A percentile compares a stretch with the other conserved stretches of the same genome.
Evolutionary conservation across 2,888 invertebrate species (phyloP).

Genomic region (Rotaria macrura): DNA sequence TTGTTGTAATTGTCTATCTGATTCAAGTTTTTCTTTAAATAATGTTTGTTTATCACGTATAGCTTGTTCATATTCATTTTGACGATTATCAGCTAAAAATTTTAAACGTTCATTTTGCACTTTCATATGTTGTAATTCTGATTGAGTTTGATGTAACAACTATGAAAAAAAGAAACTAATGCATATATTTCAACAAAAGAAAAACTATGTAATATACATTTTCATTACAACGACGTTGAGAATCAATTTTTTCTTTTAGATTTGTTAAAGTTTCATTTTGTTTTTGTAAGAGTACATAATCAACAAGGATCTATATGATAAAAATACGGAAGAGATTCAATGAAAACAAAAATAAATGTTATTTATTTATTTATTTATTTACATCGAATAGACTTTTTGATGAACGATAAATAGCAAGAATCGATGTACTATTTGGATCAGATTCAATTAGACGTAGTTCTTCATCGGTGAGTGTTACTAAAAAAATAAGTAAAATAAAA

Average conservation of each 20-base stretch:
- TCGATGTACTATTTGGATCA: background rate
- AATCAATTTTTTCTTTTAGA: background rate
- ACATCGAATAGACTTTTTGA: slow-evolving; percentile 12
- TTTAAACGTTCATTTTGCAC: slow-evolving; percentile 2
- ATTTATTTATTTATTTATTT: background rate
- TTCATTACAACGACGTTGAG: background rate
- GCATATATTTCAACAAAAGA: too few species aligned
- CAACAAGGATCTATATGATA: background rate
- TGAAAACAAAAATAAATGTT: background rate
- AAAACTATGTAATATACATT: background rate
- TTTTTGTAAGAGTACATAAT: slow-evolving; percentile 8
- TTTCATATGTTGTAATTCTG: background rate
- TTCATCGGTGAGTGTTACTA: background rate
- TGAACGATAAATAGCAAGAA: background rate
- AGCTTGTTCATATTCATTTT: background rate
- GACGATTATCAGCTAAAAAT: background rate
- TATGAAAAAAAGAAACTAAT: background rate
- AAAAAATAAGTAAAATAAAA: background rate
- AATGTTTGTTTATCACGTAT: background rate
- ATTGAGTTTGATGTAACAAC: background rate
- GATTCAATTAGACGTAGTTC: background rate
- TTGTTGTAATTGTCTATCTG: slow-evolving; percentile 9
- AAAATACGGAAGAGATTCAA: background rate
- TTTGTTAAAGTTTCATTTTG: background rate
- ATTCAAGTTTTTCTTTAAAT: background rate